Conservation (phyloP, 1,140 invertebrate genomes). For the Laupala kohalensis region DNA sequence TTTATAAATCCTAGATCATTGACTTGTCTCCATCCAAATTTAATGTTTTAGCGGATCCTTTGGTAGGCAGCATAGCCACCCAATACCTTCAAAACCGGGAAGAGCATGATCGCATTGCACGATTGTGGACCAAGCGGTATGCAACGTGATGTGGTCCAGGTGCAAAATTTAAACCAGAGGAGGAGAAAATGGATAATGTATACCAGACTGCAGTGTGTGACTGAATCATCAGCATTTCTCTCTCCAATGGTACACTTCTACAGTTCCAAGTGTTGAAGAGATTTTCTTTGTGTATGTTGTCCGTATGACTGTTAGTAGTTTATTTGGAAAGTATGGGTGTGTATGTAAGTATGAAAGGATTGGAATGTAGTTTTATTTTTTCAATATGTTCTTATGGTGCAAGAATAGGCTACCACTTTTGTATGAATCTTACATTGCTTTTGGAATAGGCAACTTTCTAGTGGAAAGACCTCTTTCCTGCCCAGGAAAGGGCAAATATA, state of each 20-base stretch:
- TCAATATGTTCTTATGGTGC: not conserved
- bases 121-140: conserved; percentile 96
- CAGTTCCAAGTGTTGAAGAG: not conserved
- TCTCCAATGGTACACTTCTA: not conserved
- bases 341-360: not conserved
- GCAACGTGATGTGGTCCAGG: conserved; percentile 59
- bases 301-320: conserved; percentile 2
- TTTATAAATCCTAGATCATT: not conserved
- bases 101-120: conserved; percentile 94
- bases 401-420: not conserved
- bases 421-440: not conserved
- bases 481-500: not conserved
- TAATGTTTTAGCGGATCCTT: conserved; percentile 76
- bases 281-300: not conserved
- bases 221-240: not conserved
- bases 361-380: not conserved
- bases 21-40: conserved; percentile 9
- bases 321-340: not conserved
- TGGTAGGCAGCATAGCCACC: conserved; percentile 95
- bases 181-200: not conserved
- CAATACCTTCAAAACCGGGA: conserved; percentile 95
- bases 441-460: not conserved
- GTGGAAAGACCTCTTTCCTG: not conserved
- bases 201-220: not conserved
- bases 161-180: not conserved